Conservation (phyloP, 2,797 vertebrate genomes). For the Oreochromis mossambicus region DNA sequence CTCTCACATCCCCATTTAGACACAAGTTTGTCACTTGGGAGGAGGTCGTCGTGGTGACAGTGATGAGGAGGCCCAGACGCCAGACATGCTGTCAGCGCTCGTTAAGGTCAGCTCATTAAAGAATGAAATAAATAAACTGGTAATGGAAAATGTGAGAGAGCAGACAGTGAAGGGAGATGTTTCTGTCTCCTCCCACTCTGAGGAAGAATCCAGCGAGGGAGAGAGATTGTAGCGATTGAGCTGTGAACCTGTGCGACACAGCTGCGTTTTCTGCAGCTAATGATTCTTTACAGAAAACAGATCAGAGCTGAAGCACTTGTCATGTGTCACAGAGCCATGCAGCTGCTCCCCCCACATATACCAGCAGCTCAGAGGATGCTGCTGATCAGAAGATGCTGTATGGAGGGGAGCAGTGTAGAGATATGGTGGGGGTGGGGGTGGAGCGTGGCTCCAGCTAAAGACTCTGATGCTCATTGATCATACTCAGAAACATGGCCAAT, state of each 20-base stretch:
- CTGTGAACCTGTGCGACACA: slow-evolving; percentile 60
- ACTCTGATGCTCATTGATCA: slow-evolving; percentile 48
- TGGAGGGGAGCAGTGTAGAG: not conserved
- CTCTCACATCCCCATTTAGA: slow-evolving; percentile 75
- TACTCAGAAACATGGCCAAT: slow-evolving; percentile 48
- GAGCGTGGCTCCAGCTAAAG: slow-evolving; percentile 10
- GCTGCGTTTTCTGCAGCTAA: slow-evolving; percentile 64
- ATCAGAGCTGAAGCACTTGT: slow-evolving; percentile 66
- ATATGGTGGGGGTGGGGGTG: not conserved
- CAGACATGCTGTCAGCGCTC: slow-evolving; percentile 67
- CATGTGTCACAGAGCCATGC: slow-evolving; percentile 61
- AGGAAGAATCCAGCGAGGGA: slow-evolving; percentile 29
- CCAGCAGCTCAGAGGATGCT: slow-evolving; percentile 18
- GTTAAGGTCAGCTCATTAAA: slow-evolving; percentile 75
- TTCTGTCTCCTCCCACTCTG: slow-evolving; percentile 20
- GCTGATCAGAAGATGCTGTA: slow-evolving; percentile 48
- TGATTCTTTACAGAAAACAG: slow-evolving; percentile 69
- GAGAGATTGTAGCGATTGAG: slow-evolving; percentile 47
- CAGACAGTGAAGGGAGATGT: slow-evolving; percentile 20
- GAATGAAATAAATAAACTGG: slow-evolving; percentile 59
- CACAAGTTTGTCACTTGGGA: slow-evolving; percentile 62
- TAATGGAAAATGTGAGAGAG: slow-evolving; percentile 42
- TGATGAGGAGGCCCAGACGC: slow-evolving; percentile 60
- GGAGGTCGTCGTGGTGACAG: slow-evolving; percentile 67
- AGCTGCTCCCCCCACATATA: slow-evolving; percentile 14